These are phyloP conservation scores for Horisme vitalbata DNA, from an alignment of 2,888 invertebrate genomes.

Conservation along the genomic window DNA sequence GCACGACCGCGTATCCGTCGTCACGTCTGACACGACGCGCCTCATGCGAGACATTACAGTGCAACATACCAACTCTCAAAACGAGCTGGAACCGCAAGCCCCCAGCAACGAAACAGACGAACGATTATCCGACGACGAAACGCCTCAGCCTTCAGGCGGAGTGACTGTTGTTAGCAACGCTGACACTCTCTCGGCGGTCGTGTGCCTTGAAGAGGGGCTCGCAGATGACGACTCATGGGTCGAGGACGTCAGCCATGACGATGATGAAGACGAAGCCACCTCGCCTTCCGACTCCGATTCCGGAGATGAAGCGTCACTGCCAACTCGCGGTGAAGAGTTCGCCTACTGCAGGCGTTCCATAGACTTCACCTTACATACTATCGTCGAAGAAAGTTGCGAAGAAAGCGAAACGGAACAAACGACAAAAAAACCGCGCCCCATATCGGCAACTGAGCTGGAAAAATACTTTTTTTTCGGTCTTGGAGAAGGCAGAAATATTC, in stretches of 20 bases:
- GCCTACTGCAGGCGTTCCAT: slow-evolving; percentile 91
- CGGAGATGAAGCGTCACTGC: slow-evolving; percentile 86
- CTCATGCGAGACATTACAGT: slow-evolving; percentile 86
- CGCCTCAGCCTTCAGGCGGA: slow-evolving; percentile 78
- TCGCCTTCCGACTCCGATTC: slow-evolving; percentile 87
- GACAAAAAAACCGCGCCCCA: slow-evolving; percentile 84
- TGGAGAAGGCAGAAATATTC: slow-evolving; percentile 86
- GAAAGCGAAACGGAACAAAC: slow-evolving; percentile 92
- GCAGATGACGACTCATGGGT: slow-evolving; percentile 97
- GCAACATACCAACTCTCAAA: slow-evolving; percentile 85
- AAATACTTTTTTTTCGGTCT: slow-evolving; percentile 95
- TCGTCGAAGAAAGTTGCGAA: slow-evolving; percentile 96
- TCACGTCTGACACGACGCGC: slow-evolving; percentile 89
- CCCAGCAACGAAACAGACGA: slow-evolving; percentile 63
- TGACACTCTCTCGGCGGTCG: slow-evolving; percentile 87
- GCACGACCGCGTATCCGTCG: slow-evolving; percentile 89
- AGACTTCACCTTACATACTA: slow-evolving; percentile 95
- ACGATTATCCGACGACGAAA: slow-evolving; percentile 72
- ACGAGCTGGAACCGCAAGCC: slow-evolving; percentile 61
- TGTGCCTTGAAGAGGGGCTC: slow-evolving; percentile 91
- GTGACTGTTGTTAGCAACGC: slow-evolving; percentile 88
- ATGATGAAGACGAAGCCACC: slow-evolving; percentile 86
- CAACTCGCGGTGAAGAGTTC: slow-evolving; percentile 91
- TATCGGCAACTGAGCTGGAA: slow-evolving; percentile 92
- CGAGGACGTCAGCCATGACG: slow-evolving; percentile 91